These are phyloP conservation scores for Hystrix brachyura DNA, from an alignment of 2,113 vertebrate species.

Conservation along the genomic window DNA sequence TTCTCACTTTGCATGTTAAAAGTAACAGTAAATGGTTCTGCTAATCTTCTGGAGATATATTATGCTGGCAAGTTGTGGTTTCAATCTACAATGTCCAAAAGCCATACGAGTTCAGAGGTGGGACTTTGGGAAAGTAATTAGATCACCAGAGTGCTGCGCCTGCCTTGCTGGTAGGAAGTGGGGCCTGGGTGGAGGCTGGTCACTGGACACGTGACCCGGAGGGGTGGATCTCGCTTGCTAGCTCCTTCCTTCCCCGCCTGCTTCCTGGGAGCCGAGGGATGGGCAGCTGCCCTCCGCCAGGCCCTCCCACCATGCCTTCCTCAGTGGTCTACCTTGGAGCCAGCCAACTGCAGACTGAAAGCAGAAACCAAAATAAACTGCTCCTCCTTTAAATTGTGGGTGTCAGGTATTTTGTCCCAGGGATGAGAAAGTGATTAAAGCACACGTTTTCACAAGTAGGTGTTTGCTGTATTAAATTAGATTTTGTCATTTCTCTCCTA, in stretches of 20 bases:
- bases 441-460: not conserved
- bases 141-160: too few species aligned
- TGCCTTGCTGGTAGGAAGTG: not conserved
- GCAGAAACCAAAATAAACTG: not conserved
- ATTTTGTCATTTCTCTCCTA: not conserved
- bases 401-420: not conserved
- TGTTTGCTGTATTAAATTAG: not conserved
- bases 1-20: slow-evolving; percentile 31
- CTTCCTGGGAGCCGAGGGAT: not conserved
- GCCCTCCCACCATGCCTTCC: not conserved
- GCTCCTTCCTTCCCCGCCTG: not conserved
- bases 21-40: not conserved
- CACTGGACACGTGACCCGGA: not conserved
- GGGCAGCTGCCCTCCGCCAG: not conserved
- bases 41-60: not conserved
- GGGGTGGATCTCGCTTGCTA: not conserved
- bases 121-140: not conserved
- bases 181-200: not conserved
- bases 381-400: not conserved
- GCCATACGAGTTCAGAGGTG: not conserved
- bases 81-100: not conserved
- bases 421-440: not conserved
- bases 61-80: not conserved
- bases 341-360: not conserved
- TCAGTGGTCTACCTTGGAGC: not conserved